Conservation (phyloP, 2,888 invertebrate species). For the Agrochola lychnidis region DNA sequence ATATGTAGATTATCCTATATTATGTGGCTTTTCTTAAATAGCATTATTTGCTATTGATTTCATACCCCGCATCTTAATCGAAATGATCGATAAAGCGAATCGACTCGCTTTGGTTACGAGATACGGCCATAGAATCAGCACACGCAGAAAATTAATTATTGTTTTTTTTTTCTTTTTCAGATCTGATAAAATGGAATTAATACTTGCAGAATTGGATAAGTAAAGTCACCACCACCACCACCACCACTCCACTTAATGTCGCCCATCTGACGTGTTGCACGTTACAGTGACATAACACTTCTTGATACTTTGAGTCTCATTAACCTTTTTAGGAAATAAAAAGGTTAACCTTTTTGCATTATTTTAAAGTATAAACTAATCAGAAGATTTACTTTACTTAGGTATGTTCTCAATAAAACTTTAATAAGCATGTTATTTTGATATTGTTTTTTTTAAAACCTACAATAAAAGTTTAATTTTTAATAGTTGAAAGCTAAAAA, state of each 20-base stretch:
- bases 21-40: not conserved
- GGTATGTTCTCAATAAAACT: not conserved
- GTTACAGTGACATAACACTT: not conserved
- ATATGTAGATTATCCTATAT: not conserved
- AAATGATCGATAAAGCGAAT: not conserved
- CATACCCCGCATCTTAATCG: not conserved
- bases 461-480: not conserved
- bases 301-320: not conserved
- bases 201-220: conserved; percentile 2
- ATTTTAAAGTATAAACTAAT: not conserved
- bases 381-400: not conserved
- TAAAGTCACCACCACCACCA: not conserved
- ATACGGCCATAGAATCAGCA: no score
- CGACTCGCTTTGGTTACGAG: not conserved
- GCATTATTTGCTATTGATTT: not conserved
- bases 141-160: not conserved
- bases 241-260: not conserved
- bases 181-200: not conserved
- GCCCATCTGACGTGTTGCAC: not conserved
- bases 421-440: not conserved
- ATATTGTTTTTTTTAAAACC: no score
- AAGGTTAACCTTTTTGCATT: not conserved
- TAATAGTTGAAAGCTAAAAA: not conserved
- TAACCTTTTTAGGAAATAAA: not conserved
- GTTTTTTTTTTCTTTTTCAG: conserved; percentile 4